Conservation (phyloP, 2,113 vertebrate species). For the Lanius collurio region DNA sequence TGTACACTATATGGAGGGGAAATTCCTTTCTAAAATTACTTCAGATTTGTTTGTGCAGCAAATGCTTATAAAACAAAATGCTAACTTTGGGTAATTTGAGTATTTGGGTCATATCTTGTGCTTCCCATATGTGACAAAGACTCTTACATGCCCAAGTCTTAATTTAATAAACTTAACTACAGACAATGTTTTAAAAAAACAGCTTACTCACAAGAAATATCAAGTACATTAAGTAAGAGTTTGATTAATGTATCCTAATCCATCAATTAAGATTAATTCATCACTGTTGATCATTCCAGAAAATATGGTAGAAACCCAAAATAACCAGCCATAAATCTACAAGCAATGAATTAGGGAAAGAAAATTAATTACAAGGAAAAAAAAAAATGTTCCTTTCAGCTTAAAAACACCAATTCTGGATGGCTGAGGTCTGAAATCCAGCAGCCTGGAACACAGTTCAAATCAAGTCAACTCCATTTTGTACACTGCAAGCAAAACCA, state of each 20-base stretch:
- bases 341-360: neutral
- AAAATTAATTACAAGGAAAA: neutral
- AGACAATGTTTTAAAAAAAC: neutral
- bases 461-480: neutral
- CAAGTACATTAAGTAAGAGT: neutral
- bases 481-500: neutral
- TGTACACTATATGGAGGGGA: neutral
- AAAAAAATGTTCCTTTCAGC: neutral
- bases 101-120: neutral
- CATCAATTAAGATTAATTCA: slow-evolving; percentile 13
- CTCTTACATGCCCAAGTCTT: neutral
- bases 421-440: neutral
- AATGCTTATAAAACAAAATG: neutral
- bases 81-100: neutral
- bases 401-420: neutral
- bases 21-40: slow-evolving; percentile 10
- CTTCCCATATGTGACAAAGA: neutral
- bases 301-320: neutral
- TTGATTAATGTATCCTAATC: slow-evolving; percentile 11
- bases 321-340: neutral
- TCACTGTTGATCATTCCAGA: neutral
- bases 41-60: neutral
- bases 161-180: neutral
- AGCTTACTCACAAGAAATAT: neutral
- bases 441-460: neutral